Evolutionary conservation across 1,140 invertebrate genomes (phyloP).

Genomic region (Pseudobourletiella spinata): DNA sequence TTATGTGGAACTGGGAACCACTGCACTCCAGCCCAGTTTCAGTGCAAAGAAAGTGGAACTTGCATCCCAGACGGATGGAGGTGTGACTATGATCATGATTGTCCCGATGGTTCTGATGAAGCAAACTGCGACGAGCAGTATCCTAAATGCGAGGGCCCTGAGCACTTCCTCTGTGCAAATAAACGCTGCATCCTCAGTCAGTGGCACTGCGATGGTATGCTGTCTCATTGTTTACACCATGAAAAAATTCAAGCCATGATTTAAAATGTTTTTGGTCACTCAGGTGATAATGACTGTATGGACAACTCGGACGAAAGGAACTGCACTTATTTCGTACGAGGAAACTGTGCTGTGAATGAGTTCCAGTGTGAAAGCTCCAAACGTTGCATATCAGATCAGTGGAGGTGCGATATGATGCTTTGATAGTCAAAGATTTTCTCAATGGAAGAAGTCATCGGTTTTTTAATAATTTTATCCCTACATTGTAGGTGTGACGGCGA

Average conservation of each 20-base stretch:
- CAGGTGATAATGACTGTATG: conserved; percentile 58
- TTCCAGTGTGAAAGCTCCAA: conserved; percentile 10
- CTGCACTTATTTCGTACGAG: conserved; percentile 3
- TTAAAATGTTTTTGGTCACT: too few relatives aligned
- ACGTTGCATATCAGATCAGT: not conserved
- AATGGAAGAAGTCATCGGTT: too few relatives aligned
- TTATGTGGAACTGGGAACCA: conserved; percentile 31
- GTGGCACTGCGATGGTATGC: conserved; percentile 25
- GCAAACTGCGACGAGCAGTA: conserved; percentile 1
- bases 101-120: conserved; percentile 49
- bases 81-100: conserved; percentile 51
- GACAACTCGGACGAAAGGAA: conserved; percentile 41
- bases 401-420: too few relatives aligned
- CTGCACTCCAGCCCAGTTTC: conserved; percentile 45
- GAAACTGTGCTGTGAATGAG: conserved; percentile 5
- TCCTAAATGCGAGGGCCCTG: not conserved
- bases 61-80: conserved; percentile 42
- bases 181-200: conserved; percentile 48
- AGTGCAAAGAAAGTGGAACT: conserved; percentile 46
- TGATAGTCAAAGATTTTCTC: too few relatives aligned
- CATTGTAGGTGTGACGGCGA: not conserved
- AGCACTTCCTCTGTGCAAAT: conserved; percentile 50
- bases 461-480: not conserved
- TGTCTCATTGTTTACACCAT: not conserved
- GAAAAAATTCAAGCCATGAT: too few relatives aligned